These are phyloP conservation scores for Scolopax rusticola DNA, from an alignment of 2,797 vertebrate genomes.

Conservation along the genomic window DNA sequence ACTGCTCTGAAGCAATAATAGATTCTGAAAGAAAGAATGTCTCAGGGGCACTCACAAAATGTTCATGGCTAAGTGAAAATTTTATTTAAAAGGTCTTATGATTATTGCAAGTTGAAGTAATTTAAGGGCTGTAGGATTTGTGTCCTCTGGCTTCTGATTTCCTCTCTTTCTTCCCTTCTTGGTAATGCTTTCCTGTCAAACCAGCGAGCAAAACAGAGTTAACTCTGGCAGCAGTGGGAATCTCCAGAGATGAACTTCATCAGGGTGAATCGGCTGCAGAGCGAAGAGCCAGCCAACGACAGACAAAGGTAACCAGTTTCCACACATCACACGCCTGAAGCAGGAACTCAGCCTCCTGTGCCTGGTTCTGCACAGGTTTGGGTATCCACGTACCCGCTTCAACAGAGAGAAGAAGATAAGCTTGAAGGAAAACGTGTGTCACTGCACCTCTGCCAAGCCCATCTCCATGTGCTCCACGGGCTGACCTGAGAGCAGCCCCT, in stretches of 20 bases:
- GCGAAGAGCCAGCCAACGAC: neutral
- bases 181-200: neutral
- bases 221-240: neutral
- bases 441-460: neutral
- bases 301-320: neutral
- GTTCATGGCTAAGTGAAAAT: neutral
- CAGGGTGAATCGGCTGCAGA: neutral
- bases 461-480: neutral
- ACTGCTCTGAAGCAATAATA: neutral
- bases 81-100: neutral
- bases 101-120: neutral
- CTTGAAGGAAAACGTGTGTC: neutral
- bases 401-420: neutral
- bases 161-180: neutral
- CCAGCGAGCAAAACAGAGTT: neutral
- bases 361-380: neutral
- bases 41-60: neutral
- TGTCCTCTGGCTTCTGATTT: neutral
- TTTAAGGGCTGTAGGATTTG: neutral
- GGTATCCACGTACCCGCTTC: neutral
- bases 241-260: neutral
- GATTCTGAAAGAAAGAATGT: neutral
- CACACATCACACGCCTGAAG: neutral
- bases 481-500: neutral
- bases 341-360: neutral